Evolutionary conservation across 2,113 vertebrate species (phyloP), one percentile per base, ranked within the genome.

Genomic region (Nettapus auritus): DNA sequence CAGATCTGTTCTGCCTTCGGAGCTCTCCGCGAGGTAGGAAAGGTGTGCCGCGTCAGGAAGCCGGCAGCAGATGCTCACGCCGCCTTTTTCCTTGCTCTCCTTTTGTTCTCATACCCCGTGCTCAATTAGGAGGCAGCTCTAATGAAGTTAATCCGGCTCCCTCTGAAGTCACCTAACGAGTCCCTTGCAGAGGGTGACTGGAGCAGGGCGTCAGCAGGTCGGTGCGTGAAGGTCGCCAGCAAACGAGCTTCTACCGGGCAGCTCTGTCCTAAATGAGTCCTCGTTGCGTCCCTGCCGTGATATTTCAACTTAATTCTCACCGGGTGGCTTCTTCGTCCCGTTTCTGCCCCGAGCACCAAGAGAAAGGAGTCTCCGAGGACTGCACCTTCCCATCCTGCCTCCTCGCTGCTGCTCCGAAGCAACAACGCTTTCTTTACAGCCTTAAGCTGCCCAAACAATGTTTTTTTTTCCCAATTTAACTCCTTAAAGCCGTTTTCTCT

Each of bases 201-300:
- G 1, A 38, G 53, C 29, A 48, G 40, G 34, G 44, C 74, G 79
- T 38, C 64, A 70, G 36, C 70, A 74, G 70, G 7, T 60, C 79
- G 19, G 34, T 10, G 69, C 8, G 7, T 40, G 36, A 64, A 2
- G 3, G 25, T 26, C 60, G 52, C 44, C 34, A 67, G 26, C 53
- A 36, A 64, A 33, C 31, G 4, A 1, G 9, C 20, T 56, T 36
- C 73, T 23, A 1, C 52, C 18, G 4, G 25, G 11, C 44, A 13
- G 17, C 75, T 78, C 34, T 31, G 36, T 44, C 64, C 36, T 63
- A 57, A 84, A 77, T 77, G 44, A 50, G 74, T 1, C 18, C 55
- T 92, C 66, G 64, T 82, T 21, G n/a, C 5, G 11, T 62, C 36
- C 29, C 21, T 6, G 25, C 66, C 0, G 0, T 0, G 4, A 26